phyloP scores from a whole-genome alignment of 2,888 invertebrate species.

The Scotopteryx bipunctaria region DNA sequence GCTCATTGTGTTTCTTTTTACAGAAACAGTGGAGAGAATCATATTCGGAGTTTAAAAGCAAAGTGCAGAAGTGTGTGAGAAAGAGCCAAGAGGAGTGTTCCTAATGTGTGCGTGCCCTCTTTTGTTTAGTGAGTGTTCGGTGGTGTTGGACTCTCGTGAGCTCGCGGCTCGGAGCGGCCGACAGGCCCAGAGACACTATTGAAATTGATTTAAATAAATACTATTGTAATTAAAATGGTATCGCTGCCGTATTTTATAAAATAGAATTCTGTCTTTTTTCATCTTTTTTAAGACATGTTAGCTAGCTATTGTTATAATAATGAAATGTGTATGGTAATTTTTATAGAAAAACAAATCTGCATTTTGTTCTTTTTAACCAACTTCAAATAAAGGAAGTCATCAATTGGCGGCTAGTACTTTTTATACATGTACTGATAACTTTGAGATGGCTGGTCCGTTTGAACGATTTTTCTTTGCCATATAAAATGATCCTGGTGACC shows the following conservation, averaged over 20 bases:
- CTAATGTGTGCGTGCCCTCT: constrained; percentile 86
- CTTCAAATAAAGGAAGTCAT: neutral
- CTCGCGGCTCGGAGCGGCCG: constrained; percentile 31
- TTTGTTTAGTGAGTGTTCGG: constrained; percentile 79
- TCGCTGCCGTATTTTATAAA: constrained; percentile 81
- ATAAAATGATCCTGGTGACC: neutral
- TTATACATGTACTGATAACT: neutral
- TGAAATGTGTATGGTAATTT: constrained; percentile 79
- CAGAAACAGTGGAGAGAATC: constrained; percentile 99
- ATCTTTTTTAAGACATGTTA: constrained; percentile 82
- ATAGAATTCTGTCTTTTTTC: constrained; percentile 80
- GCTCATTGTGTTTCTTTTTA: constrained; percentile 82
- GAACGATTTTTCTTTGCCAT: neutral
- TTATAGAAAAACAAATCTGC: constrained; percentile 79
- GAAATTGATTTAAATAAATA: constrained; percentile 81
- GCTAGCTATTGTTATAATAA: constrained; percentile 79
- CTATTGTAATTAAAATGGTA: constrained; percentile 80
- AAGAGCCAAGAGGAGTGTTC: constrained; percentile 99
- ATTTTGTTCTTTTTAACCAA: constrained; percentile 59
- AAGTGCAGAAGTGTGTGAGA: constrained; percentile 98
- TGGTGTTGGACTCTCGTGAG: constrained; percentile 65
- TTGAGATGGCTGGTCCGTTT: constrained; percentile 9
- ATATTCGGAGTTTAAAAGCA: constrained; percentile 98
- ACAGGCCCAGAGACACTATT: constrained; percentile 79
- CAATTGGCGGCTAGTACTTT: neutral